Percentiles rank a stretch among this genome's conserved stretches.
phyloP scores from a whole-genome alignment of 2,113 vertebrate species.

The Petromus typicus region DNA sequence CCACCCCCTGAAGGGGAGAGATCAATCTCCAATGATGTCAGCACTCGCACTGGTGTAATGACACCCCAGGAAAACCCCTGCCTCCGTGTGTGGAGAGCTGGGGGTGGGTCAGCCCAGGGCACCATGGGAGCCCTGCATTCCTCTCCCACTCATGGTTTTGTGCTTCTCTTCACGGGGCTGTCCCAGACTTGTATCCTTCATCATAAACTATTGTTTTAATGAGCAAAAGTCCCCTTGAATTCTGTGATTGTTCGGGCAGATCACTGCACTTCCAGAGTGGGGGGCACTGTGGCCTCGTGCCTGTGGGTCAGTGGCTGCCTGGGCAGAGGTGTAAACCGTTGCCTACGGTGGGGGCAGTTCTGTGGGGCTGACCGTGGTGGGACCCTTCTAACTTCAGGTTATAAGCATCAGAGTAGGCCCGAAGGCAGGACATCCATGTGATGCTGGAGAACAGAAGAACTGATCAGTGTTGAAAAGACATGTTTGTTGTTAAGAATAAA shows the following conservation, averaged over 20 bases:
- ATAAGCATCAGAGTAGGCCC: not conserved
- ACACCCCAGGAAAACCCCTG: not conserved
- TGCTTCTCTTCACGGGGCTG: not conserved
- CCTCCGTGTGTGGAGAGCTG: no score
- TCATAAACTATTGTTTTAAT: not conserved
- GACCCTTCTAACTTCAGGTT: no score
- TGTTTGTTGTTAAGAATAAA: not conserved
- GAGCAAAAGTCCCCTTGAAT: not conserved
- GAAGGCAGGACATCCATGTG: not conserved
- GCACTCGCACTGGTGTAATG: fast-evolving
- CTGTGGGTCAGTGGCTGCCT: no score
- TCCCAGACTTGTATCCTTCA: not conserved
- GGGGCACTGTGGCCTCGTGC: not conserved
- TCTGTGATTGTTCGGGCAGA: not conserved
- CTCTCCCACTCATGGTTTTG: not conserved
- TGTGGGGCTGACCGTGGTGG: no score
- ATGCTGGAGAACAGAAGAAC: not conserved
- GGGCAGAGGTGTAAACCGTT: not conserved
- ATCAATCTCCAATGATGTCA: not conserved
- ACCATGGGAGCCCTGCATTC: no score
- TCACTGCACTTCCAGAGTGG: no score
- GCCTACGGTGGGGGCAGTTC: not conserved
- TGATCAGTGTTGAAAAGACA: not conserved
- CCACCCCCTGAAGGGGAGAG: no score
- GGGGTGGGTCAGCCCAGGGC: no score